Evolutionary conservation across 2,797 vertebrate genomes (phyloP).

Genomic region (Siniperca undulata): DNA sequence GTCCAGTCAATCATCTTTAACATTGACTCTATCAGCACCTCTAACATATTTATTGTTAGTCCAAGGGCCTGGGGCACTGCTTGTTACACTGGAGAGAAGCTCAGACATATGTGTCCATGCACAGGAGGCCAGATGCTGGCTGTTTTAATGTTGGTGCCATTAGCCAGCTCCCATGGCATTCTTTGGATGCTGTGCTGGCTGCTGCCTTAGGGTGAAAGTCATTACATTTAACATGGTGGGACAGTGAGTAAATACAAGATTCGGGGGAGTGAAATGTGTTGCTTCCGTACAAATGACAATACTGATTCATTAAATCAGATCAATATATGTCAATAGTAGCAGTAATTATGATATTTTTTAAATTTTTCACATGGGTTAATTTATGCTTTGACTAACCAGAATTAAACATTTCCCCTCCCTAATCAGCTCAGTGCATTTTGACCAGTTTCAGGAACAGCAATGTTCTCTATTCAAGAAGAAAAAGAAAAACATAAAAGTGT

Average conservation of each 20-base stretch:
- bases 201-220: conserved; percentile 71
- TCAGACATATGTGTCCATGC: conserved; percentile 71
- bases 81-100: conserved; percentile 63
- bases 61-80: conserved; percentile 62
- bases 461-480: conserved; percentile 13
- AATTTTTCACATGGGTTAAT: conserved; percentile 3
- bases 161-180: conserved; percentile 74
- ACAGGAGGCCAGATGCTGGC: conserved; percentile 76
- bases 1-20: conserved; percentile 55
- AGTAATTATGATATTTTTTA: conserved; percentile 5
- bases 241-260: conserved; percentile 57
- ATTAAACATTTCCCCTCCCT: conserved; percentile 30
- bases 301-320: conserved; percentile 32
- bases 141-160: conserved; percentile 79
- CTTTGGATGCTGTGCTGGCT: conserved; percentile 68
- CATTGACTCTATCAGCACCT: conserved; percentile 66
- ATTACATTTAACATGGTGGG: conserved; percentile 75
- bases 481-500: conserved; percentile 6
- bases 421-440: conserved; percentile 38
- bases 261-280: conserved; percentile 43
- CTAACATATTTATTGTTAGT: conserved; percentile 67
- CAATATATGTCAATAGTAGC: conserved; percentile 2
- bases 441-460: conserved; percentile 7
- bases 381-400: conserved; percentile 8
- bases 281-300: conserved; percentile 62